phyloP scores from a whole-genome alignment of 2,888 invertebrate species.

The Mallateleia sp. region DNA sequence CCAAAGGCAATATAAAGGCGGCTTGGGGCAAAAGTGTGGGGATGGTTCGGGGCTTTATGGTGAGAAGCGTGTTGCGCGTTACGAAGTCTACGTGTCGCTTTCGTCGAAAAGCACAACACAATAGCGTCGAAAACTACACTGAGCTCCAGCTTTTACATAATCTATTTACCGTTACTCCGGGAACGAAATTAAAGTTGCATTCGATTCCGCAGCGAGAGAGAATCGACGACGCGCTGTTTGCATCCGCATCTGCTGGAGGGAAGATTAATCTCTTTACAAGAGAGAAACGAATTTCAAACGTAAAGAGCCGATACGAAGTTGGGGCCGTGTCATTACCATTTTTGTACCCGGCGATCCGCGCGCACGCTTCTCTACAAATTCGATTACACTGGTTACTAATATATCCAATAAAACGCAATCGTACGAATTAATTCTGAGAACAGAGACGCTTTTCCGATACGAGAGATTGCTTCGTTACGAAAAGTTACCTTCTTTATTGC shows the following conservation, averaged over 20 bases:
- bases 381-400: conserved; percentile 45
- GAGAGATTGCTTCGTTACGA: too few relatives aligned
- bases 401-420: conserved; percentile 49
- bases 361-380: conserved; percentile 44
- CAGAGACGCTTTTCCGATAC: too few relatives aligned
- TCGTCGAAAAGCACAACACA: conserved; percentile 74
- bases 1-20: conserved; percentile 64
- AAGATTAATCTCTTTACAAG: conserved; percentile 74
- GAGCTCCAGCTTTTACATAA: conserved; percentile 75
- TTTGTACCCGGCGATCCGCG: conserved; percentile 33
- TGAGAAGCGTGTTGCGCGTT: conserved; percentile 40
- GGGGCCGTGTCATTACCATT: conserved; percentile 56
- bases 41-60: conserved; percentile 28
- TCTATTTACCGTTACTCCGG: conserved; percentile 75
- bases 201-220: conserved; percentile 71
- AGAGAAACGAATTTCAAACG: conserved; percentile 66
- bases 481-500: too few relatives aligned
- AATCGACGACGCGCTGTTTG: conserved; percentile 73
- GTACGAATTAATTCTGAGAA: conserved; percentile 38
- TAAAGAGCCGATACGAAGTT: conserved; percentile 50
- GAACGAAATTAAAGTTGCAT: conserved; percentile 76
- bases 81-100: conserved; percentile 68
- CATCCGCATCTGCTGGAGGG: conserved; percentile 72
- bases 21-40: conserved; percentile 29
- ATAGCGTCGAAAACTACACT: conserved; percentile 71